Base-by-base conservation (phyloP, 2,888 invertebrate genomes). In the Pterobdella sp. region DNA sequence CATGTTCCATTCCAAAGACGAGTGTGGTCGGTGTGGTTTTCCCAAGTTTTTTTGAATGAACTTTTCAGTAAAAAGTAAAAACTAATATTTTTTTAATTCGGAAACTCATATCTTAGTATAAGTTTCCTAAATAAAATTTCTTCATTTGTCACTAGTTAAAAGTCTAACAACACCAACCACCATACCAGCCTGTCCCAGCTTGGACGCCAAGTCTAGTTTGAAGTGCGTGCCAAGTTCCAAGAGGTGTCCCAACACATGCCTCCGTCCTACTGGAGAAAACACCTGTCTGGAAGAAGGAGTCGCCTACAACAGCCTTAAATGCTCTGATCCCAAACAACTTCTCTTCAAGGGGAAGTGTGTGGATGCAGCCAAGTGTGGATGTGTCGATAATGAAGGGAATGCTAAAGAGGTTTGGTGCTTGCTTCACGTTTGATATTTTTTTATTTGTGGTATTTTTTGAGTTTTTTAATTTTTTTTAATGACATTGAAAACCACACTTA, bases 341-440 rank as follows among this genome's bases (percentile, higher is more conserved):
- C 10, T 68, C 35, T 68, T 68, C 42, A 42, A 68, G 68, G 68
- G 68, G 26, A n/a, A 4, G 42, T 68, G 68, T 42, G 42, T 68
- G 37, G 68, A 68, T 4, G 14, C 35, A 26, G 29, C 7, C 4
- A 42, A 32, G 36, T 68, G 68, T 35, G 68, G 68, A 7, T 68
- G 68, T 68, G 37, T 68, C 34, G 68, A 68, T 68, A 42, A 7
- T 22, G 26, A 42, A 4, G 68, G 68, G 37, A 22, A 14, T 4
- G 37, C 68, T 14, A 68, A 42, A 42, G 42, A 68, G 68, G 68
- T 68, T 22, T 22, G 7, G 14, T 3, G 10, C 14, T 26, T 26
- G 4, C 26, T 7, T 67, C 10, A 10, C 7, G 67, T 14, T 26
- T 18, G 52, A 49, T 49, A 18, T 56, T 42, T 42, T 42, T 42